A percentile compares a stretch with the other conserved stretches of the same genome.
phyloP scores from a whole-genome alignment of 2,797 vertebrate genomes.

The Crenichthys baileyi region DNA sequence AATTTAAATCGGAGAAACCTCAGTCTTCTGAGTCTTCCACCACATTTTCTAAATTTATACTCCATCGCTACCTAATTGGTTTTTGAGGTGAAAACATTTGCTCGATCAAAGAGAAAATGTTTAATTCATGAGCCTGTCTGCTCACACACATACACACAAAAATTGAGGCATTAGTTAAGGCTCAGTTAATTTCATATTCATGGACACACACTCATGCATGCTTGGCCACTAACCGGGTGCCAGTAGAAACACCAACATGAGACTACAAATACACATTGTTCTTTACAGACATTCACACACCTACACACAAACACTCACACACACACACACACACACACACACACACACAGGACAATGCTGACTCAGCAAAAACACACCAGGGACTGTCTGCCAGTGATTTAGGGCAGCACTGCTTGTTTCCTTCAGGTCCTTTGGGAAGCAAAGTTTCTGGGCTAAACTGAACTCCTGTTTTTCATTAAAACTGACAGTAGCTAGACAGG shows the following conservation, averaged over 20 bases:
- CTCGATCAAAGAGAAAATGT: conserved; percentile 28
- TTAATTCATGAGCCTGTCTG: conserved; percentile 36
- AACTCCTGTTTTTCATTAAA: conserved; percentile 9
- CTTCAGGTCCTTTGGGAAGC: conserved; percentile 25
- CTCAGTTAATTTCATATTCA: conserved; percentile 36
- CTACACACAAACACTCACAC: conserved; percentile 9
- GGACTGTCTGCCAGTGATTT: conserved; percentile 32
- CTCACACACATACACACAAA: not conserved
- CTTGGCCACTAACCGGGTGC: conserved; percentile 27
- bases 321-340: conserved; percentile 13
- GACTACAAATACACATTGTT: conserved; percentile 5
- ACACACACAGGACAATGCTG: conserved; percentile 23
- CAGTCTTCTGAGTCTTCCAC: not conserved
- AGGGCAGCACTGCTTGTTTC: conserved; percentile 5
- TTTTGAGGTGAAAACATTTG: conserved; percentile 32
- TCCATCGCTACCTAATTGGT: conserved; percentile 16
- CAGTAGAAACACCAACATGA: conserved; percentile 9
- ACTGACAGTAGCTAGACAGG: conserved; percentile 6
- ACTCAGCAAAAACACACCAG: conserved; percentile 35
- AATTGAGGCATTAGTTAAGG: not conserved
- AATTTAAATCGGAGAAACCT: not conserved
- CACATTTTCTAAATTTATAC: conserved; percentile 16
- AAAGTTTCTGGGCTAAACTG: conserved; percentile 42
- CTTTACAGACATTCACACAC: conserved; percentile 2
- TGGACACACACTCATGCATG: conserved; percentile 1